phyloP scores from a whole-genome alignment of 1,140 invertebrate genomes.

The Pseudomyrmex flavicornis region DNA sequence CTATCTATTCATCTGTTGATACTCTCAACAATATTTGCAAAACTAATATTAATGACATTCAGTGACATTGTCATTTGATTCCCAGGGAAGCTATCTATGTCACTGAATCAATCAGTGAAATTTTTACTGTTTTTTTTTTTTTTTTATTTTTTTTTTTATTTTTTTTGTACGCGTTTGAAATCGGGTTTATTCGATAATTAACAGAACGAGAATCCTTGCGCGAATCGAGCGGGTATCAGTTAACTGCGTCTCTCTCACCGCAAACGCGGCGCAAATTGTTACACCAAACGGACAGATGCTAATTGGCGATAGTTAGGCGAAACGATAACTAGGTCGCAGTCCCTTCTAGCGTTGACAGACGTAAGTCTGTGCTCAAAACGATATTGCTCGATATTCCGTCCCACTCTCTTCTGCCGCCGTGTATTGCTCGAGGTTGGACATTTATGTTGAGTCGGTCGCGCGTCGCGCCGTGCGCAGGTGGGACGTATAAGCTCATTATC shows the following conservation, averaged over 20 bases:
- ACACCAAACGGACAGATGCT: conserved; percentile 27
- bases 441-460: conserved; percentile 11
- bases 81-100: no score
- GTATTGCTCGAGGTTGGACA: conserved; percentile 31
- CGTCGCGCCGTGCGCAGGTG: no score
- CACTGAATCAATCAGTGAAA: no score
- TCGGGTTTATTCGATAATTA: conserved; percentile 4
- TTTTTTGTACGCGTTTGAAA: not conserved
- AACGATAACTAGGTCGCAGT: conserved; percentile 13
- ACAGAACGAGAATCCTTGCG: not conserved
- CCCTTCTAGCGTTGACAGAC: conserved; percentile 34
- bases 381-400: not conserved
- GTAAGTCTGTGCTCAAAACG: conserved; percentile 35
- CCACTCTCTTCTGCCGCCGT: not conserved
- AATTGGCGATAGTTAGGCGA: conserved; percentile 28
- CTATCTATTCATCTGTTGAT: no score
- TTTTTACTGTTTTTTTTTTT: not conserved
- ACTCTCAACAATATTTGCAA: no score
- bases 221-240: conserved; percentile 4
- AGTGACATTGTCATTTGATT: no score
- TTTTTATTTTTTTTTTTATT: no score
- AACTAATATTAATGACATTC: no score
- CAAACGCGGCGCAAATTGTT: conserved; percentile 7
- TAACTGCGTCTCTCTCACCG: not conserved
- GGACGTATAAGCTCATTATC: conserved; percentile 55